Evolutionary conservation across 2,888 invertebrate species (phyloP).

Genomic region (Boloria euphrosyne): DNA sequence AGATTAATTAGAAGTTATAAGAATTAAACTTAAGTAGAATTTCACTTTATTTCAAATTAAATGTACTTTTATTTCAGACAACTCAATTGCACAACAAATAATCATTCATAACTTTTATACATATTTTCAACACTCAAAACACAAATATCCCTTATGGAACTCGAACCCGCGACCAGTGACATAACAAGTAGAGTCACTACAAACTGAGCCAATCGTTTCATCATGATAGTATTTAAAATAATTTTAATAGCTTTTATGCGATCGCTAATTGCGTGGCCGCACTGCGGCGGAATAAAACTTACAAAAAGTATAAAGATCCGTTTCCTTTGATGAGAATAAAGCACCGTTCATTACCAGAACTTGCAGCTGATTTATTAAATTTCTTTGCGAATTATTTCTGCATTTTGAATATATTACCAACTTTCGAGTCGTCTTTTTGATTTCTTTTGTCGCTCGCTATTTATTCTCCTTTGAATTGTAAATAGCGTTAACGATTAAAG

Average conservation of each 20-base stretch:
- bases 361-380: conserved; percentile 49
- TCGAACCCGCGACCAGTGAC: no score
- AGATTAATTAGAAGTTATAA: no score
- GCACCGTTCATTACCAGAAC: conserved; percentile 29
- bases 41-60: no score
- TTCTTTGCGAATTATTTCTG: conserved; percentile 28
- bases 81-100: no score
- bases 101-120: no score
- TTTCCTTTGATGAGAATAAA: conserved; percentile 28
- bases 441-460: conserved; percentile 14
- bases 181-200: no score
- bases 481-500: conserved; percentile 1
- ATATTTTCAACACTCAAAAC: no score
- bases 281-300: conserved; percentile 14
- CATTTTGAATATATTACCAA: conserved; percentile 30
- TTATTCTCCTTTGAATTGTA: conserved; percentile 19
- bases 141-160: no score
- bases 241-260: not conserved
- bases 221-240: not conserved
- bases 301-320: conserved; percentile 22
- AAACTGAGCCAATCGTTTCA: no score
- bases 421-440: conserved; percentile 13
- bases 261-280: conserved; percentile 12
- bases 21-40: no score
- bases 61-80: no score